phyloP scores from a whole-genome alignment of 2,113 vertebrate species.

The Delphinapterus leucas region DNA sequence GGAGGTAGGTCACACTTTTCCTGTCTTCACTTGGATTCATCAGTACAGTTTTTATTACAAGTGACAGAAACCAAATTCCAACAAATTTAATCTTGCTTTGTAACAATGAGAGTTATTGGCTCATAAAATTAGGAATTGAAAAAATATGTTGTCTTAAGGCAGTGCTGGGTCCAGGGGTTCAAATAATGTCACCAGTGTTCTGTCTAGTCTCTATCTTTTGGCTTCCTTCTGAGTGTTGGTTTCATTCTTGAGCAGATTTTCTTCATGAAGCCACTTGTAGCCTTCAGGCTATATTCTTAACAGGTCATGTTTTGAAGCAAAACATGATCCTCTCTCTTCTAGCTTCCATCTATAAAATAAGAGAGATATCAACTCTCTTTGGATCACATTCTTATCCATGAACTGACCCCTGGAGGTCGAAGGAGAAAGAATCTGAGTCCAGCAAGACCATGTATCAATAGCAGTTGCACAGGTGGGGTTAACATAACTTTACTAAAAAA shows the following conservation, averaged over 20 bases:
- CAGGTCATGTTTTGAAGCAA: background rate
- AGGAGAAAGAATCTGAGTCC: background rate
- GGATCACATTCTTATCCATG: background rate
- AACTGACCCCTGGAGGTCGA: background rate
- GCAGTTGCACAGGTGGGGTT: fast-evolving
- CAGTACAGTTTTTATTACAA: background rate
- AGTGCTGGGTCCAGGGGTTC: background rate
- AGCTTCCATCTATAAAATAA: background rate
- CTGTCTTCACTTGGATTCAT: background rate
- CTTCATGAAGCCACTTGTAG: background rate
- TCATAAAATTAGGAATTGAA: background rate
- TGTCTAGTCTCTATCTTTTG: background rate
- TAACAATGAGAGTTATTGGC: background rate
- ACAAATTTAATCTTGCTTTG: background rate
- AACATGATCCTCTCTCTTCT: background rate
- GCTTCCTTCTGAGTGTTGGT: background rate
- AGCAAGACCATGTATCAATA: background rate
- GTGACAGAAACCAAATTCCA: background rate
- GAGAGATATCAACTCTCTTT: background rate
- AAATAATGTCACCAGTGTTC: background rate
- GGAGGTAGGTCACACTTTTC: background rate
- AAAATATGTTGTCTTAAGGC: background rate
- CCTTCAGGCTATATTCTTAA: background rate
- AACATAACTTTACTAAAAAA: background rate
- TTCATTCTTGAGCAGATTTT: background rate